Evolutionary conservation across 2,113 vertebrate genomes (phyloP).

Genomic region (Sceloporus undulatus): DNA sequence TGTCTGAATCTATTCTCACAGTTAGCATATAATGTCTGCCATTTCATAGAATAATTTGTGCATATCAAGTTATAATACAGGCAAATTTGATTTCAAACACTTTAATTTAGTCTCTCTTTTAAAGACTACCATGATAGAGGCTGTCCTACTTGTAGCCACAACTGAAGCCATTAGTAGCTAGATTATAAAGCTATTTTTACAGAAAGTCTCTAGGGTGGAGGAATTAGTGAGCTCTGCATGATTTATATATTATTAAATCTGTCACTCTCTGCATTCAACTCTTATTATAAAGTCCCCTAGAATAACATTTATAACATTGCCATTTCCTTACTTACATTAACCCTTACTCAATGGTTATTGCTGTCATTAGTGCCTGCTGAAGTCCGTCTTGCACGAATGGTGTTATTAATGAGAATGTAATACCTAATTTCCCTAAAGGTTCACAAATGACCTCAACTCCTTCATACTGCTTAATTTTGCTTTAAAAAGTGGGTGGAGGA

Average conservation of each 20-base stretch:
- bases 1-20: background rate
- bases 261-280: conserved; percentile 43
- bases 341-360: conserved; percentile 47
- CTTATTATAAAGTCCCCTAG: conserved; percentile 56
- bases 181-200: conserved; percentile 47
- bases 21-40: background rate
- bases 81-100: conserved; percentile 7
- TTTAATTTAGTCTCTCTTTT: conserved; percentile 34
- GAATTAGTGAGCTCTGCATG: conserved; percentile 38
- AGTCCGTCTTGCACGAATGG: conserved; percentile 48
- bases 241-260: conserved; percentile 56
- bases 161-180: conserved; percentile 13
- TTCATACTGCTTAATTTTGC: conserved; percentile 35
- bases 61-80: background rate
- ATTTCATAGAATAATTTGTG: background rate
- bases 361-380: conserved; percentile 44
- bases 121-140: conserved; percentile 14
- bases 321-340: conserved; percentile 54
- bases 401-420: conserved; percentile 40
- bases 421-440: conserved; percentile 55
- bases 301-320: conserved; percentile 32
- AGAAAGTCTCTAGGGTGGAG: conserved; percentile 36
- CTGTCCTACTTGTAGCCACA: background rate
- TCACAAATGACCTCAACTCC: conserved; percentile 57
- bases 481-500: conserved; percentile 36